Evolutionary conservation across 2,797 vertebrate species (phyloP).

Genomic region (Amphiprion clarkii): DNA sequence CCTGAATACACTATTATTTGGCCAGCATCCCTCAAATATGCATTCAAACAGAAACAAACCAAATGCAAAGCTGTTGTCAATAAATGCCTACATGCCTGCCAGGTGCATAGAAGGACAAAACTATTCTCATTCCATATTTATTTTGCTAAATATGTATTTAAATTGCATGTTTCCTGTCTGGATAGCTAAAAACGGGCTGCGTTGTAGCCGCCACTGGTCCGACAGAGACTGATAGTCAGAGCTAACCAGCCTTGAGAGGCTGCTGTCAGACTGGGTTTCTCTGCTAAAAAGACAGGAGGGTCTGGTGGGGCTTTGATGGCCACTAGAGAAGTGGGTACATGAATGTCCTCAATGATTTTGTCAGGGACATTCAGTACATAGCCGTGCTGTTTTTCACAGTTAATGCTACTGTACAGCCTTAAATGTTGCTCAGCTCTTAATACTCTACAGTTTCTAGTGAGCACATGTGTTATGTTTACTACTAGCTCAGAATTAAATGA

Average conservation of each 20-base stretch:
- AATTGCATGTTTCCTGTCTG: background rate
- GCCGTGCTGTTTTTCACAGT: background rate
- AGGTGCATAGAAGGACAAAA: background rate
- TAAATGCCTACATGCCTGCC: too few species aligned
- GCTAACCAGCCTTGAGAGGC: conserved; percentile 20
- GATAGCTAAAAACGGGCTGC: background rate
- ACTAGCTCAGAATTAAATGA: background rate
- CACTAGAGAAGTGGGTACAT: background rate
- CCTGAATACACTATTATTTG: too few species aligned
- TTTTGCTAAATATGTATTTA: background rate
- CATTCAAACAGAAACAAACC: too few species aligned
- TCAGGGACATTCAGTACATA: background rate
- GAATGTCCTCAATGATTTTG: background rate
- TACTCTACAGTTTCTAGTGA: background rate
- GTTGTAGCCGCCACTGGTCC: background rate
- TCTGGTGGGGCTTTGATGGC: conserved; percentile 7
- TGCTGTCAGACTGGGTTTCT: conserved; percentile 13
- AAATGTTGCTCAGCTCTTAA: conserved; percentile 12
- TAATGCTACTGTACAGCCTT: background rate
- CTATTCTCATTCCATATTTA: background rate
- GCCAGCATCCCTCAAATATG: too few species aligned
- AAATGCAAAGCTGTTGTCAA: too few species aligned
- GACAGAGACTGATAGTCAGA: conserved; percentile 1
- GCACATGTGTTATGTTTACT: background rate
- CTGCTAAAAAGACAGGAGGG: conserved; percentile 5